Base-by-base conservation (phyloP, 1,140 invertebrate genomes). In the Cylas formicarius region DNA sequence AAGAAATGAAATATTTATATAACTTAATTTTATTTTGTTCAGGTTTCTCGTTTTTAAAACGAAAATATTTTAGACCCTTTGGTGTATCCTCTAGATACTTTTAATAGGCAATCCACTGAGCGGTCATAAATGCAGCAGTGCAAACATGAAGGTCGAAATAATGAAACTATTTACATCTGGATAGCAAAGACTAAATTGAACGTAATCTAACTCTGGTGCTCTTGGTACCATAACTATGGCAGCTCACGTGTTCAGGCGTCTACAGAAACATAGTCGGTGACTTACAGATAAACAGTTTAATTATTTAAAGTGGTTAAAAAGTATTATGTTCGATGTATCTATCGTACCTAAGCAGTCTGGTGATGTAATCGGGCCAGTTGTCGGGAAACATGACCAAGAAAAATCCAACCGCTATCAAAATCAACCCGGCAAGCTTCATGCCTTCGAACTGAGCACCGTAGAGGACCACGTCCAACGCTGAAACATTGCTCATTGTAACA, bases 191-290 rank as follows among this genome's bases (percentile, higher is more conserved):
- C n/a, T n/a, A n/a, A n/a, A n/a, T n/a, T n/a, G n/a, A n/a, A n/a
- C n/a, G n/a, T n/a, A n/a, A n/a, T n/a, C n/a, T n/a, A n/a, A n/a
- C n/a, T n/a, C n/a, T n/a, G n/a, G n/a, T n/a, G n/a, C n/a, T n/a
- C n/a, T n/a, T n/a, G n/a, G n/a, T n/a, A n/a, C n/a, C n/a, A n/a
- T n/a, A n/a, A n/a, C n/a, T n/a, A n/a, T n/a, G n/a, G n/a, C n/a
- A n/a, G n/a, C n/a, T n/a, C n/a, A n/a, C 91, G 90, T 60, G 90
- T 91, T 58, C 87, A 97, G 70, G 87, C 27, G 94, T 93, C 18
- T 97, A 94, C 70, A 94, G 93, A 47, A 96, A 92, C 13, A 86
- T 87, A 67, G 94, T 92, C 17, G 82, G 92, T 58, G 94, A 94
- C 10, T 75, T 97, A 1, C 96, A 97, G 56, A 93, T 97, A 72